These are phyloP conservation scores for Pantherophis alleghaniensis DNA, from an alignment of 2,797 vertebrate species.

Conservation along the genomic window DNA sequence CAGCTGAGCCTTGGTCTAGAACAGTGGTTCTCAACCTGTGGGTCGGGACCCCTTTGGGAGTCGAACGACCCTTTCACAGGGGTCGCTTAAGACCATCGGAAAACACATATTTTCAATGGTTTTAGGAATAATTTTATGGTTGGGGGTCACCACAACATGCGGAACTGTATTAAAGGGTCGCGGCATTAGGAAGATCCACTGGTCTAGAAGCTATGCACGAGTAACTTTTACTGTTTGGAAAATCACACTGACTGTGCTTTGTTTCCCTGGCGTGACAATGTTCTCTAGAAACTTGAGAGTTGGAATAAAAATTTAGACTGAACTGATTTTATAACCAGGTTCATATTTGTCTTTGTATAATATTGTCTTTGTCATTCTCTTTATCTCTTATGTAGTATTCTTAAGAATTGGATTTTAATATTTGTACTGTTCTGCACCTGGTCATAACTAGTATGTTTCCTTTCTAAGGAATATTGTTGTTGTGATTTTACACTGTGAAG, in stretches of 20 bases:
- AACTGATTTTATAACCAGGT: not conserved
- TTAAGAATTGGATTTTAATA: not conserved
- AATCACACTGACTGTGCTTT: not conserved
- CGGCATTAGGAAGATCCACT: not conserved
- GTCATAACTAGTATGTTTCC: not conserved
- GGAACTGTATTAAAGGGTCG: no score
- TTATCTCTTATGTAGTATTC: not conserved
- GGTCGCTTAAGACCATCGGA: no score
- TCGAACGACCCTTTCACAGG: no score
- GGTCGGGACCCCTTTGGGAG: no score
- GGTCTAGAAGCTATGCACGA: slow-evolving; percentile 57
- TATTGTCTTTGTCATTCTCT: not conserved
- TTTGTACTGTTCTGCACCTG: not conserved
- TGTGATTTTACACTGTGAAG: not conserved
- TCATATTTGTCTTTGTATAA: not conserved
- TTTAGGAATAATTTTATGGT: no score
- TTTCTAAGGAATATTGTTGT: not conserved
- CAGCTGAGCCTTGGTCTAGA: slow-evolving; percentile 22
- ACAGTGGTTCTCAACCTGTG: not conserved
- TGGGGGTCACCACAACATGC: no score
- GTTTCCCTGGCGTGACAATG: not conserved
- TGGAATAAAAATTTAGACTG: not conserved
- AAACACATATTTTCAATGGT: no score
- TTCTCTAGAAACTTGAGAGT: not conserved
- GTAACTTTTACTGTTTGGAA: slow-evolving; percentile 20